Conservation (phyloP, 1,140 invertebrate species). For the Drosophila murphyi region DNA sequence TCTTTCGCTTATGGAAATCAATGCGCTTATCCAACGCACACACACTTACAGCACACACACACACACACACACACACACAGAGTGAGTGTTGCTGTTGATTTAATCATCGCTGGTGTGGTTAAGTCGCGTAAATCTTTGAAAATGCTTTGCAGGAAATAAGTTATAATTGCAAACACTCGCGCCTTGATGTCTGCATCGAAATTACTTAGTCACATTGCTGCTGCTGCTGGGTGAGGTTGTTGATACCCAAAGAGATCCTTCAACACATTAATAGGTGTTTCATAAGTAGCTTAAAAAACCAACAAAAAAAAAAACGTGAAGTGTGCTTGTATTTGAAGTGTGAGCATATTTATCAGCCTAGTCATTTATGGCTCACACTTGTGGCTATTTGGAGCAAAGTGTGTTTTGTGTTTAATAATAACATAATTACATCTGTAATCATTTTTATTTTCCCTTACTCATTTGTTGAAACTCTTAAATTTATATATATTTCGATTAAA, state of each 20-base stretch:
- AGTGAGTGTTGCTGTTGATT: constrained; percentile 37
- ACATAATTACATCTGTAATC: too few relatives aligned
- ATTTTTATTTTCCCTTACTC: too few relatives aligned
- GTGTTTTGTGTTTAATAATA: too few relatives aligned
- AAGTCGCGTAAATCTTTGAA: constrained; percentile 39
- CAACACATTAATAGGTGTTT: not conserved
- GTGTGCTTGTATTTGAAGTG: not conserved
- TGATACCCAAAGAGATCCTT: not conserved
- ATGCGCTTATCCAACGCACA: constrained; percentile 33
- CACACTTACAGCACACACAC: not conserved
- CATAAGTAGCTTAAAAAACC: constrained; percentile 1
- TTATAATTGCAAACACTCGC: constrained; percentile 45
- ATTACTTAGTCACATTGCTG: constrained; percentile 13
- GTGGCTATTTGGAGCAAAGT: too few relatives aligned
- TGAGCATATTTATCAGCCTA: not conserved
- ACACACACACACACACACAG: not conserved
- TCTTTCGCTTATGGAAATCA: constrained; percentile 55
- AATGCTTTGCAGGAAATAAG: constrained; percentile 46
- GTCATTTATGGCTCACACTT: not conserved
- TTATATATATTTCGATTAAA: too few relatives aligned
- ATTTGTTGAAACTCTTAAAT: too few relatives aligned
- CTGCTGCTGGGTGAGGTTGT: not conserved
- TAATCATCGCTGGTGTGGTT: constrained; percentile 33
- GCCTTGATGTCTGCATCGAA: constrained; percentile 40
- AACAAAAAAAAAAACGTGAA: not conserved